Evolutionary conservation across 2,797 vertebrate species (phyloP), one percentile per base, ranked within the genome.

Genomic region (Champsocephalus gunnari): DNA sequence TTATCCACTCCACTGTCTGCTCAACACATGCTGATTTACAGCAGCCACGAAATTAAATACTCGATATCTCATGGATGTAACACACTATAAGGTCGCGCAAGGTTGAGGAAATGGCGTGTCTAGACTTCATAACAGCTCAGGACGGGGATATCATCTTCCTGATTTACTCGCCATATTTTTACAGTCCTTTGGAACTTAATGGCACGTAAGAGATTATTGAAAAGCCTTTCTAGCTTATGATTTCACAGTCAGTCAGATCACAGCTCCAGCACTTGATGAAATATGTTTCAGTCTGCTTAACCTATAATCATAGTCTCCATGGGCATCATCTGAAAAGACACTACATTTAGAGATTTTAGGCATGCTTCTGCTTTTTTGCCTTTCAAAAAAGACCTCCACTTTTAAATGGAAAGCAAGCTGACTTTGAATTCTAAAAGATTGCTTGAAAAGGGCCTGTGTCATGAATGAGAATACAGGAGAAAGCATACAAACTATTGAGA

Each of bases 161-260:
- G 90, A 90, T 92, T 92, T 89, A 87, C 71, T 85, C 0, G 16
- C 76, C 87, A 28, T 76, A 73, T 71, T 88, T 86, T 87, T 79
- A 77, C 82, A 79, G 48, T 67, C 63, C 47, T 74, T 70, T 82
- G 83, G 80, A 87, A 87, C 50, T 75, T 84, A 85, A 88, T 59
- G 79, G 77, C 75, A 74, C 77, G 61, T 82, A 74, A 74, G 79
- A 84, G 75, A 77, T 70, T 70, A 60, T 77, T 87, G 87, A 87
- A 87, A 82, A 82, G 74, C 50, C 66, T 80, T 38, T 53, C 82
- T 7, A 72, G 51, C 76, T 49, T 82, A 80, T 87, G 80, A 87
- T 75, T 90, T 90, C 80, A 85, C 77, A 85, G 59, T 87, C 75
- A 67, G 75, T 82, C 64, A 72, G 59, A 85, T 81, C 79, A 63